phyloP scores from a whole-genome alignment of 2,797 vertebrate species.

The Propithecus deckenii region DNA sequence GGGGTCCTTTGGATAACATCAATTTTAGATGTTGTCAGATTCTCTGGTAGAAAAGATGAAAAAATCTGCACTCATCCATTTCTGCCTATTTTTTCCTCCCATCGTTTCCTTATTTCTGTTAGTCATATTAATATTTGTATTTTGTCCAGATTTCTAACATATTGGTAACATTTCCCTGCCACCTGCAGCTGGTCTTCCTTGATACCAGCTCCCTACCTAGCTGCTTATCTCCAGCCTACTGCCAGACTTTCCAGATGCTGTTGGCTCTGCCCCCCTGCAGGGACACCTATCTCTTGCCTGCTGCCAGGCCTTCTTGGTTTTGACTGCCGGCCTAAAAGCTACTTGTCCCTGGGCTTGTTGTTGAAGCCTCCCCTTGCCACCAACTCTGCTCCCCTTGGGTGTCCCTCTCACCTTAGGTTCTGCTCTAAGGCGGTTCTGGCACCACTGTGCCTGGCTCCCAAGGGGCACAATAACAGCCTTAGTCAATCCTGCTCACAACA shows the following conservation, averaged over 20 bases:
- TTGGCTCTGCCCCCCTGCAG: neutral
- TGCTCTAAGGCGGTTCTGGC: neutral
- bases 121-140: neutral
- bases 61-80: slow-evolving; percentile 5
- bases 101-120: slow-evolving; percentile 10
- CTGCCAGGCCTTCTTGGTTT: neutral
- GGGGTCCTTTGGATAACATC: neutral
- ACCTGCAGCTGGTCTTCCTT: neutral
- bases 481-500: neutral
- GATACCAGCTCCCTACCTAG: neutral
- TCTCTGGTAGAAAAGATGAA: neutral
- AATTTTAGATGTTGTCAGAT: slow-evolving; percentile 22
- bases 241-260: neutral
- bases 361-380: neutral
- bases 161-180: neutral
- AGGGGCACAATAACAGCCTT: neutral
- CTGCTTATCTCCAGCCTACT: neutral
- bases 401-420: neutral
- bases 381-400: neutral
- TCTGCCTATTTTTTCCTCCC: neutral
- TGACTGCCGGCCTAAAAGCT: neutral
- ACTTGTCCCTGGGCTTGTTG: neutral
- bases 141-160: slow-evolving; percentile 27
- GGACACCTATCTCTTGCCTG: neutral
- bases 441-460: neutral